phyloP scores from a whole-genome alignment of 2,888 invertebrate species.

The Pseudococcus viburni region DNA sequence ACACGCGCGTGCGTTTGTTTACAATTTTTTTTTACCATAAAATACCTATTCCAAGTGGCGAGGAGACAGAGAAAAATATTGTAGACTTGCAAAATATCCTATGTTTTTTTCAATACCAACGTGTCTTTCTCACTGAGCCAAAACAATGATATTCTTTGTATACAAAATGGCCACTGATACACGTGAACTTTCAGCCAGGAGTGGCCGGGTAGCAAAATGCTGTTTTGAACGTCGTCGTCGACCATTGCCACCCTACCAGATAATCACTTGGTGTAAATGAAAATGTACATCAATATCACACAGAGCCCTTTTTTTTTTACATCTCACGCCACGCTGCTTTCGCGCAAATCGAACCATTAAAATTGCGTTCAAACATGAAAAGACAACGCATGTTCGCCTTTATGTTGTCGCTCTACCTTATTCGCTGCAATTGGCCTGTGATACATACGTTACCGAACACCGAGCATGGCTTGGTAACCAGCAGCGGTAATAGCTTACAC shows the following conservation, averaged over 20 bases:
- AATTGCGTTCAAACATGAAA: constrained; percentile 59
- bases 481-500: constrained; percentile 59
- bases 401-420: constrained; percentile 36
- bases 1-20: neutral
- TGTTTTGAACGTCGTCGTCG: too few relatives aligned
- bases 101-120: neutral
- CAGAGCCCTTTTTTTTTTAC: neutral
- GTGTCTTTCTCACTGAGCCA: neutral
- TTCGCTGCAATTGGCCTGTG: constrained; percentile 35
- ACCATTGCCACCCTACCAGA: neutral
- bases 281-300: constrained; percentile 3
- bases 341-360: constrained; percentile 53
- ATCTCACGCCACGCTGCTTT: neutral
- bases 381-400: constrained; percentile 57
- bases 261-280: constrained; percentile 24
- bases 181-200: neutral
- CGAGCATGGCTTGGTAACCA: constrained; percentile 27
- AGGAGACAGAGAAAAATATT: neutral
- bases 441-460: constrained; percentile 58
- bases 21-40: neutral
- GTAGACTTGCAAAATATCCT: neutral
- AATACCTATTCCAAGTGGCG: neutral
- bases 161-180: neutral
- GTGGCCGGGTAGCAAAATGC: too few relatives aligned
- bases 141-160: neutral